Evolutionary conservation across 2,797 vertebrate genomes (phyloP), one percentile per base, ranked within the genome.

Genomic region (Neolamprologus multifasciatus): DNA sequence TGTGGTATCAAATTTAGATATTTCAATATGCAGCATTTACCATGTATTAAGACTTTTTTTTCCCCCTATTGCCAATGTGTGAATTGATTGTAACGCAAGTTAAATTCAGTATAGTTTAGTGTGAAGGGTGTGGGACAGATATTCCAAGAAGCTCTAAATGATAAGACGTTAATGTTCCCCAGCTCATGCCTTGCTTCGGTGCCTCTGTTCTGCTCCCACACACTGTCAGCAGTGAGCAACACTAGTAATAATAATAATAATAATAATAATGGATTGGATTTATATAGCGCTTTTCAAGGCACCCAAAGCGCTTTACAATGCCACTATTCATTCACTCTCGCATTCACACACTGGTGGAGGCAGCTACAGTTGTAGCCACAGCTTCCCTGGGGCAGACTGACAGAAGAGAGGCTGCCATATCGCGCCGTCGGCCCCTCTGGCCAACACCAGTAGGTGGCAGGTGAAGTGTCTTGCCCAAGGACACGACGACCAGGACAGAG

Each of bases 221-320:
- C 33, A 21, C 62, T 9, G 12, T 40, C 62, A 67, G 12, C 36
- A 67, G 36, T 38, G 62, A 67, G 62, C 7, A 67, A 40, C 62
- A 21, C 62, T 67, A 21, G 6, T 1, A 51, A 4, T 52, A 52
- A n/a, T 51, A 51, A 50, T 48, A 45, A 36, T 38, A 38, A 48
- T 50, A 50, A 16, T 48, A 19, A 50, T 50, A 51, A 51, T 23
- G 7, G 51, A 13, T 54, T 23, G 21, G 0, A 54, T 54, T 23
- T 13, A 54, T 5, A 54, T 0, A 54, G 21, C 11, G 0, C 1
- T 54, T 54, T 7, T 23, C 4, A 54, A 54, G 51, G n/a, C 51
- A 4, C 51, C 0, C 51, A 54, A 23, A 54, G 51, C 0, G 1
- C 21, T 54, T 54, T 54, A 54, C 1, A 54, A 54, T 1, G 0